Evolutionary conservation across 2,113 vertebrate genomes (phyloP).

Genomic region (Barnardius zonarius): DNA sequence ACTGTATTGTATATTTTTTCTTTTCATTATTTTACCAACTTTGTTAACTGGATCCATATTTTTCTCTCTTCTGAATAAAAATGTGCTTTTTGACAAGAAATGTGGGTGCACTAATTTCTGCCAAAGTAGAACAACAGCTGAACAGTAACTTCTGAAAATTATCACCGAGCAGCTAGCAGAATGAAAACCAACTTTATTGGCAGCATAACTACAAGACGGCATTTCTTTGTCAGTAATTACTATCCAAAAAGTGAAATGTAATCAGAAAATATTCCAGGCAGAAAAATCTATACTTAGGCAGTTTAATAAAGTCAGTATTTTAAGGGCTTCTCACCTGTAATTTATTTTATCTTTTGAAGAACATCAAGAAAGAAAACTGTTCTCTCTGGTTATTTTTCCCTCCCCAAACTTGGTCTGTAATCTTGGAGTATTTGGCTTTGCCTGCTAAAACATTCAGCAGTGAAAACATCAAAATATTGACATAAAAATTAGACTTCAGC

Average conservation of each 20-base stretch:
- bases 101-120: background rate
- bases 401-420: background rate
- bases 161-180: background rate
- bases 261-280: background rate
- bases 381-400: background rate
- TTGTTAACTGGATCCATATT: background rate
- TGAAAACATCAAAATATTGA: slow-evolving; percentile 39
- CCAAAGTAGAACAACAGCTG: background rate
- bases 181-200: background rate
- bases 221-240: background rate
- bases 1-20: background rate
- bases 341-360: background rate
- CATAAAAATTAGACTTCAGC: background rate
- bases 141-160: background rate
- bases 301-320: background rate
- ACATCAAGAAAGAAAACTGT: background rate
- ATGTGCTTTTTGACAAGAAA: background rate
- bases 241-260: background rate
- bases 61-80: background rate
- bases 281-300: background rate
- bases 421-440: background rate
- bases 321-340: background rate
- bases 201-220: background rate
- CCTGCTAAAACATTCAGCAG: background rate
- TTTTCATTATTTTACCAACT: background rate